phyloP scores from a whole-genome alignment of 2,113 vertebrate genomes.

The Psittacara wagleri region DNA sequence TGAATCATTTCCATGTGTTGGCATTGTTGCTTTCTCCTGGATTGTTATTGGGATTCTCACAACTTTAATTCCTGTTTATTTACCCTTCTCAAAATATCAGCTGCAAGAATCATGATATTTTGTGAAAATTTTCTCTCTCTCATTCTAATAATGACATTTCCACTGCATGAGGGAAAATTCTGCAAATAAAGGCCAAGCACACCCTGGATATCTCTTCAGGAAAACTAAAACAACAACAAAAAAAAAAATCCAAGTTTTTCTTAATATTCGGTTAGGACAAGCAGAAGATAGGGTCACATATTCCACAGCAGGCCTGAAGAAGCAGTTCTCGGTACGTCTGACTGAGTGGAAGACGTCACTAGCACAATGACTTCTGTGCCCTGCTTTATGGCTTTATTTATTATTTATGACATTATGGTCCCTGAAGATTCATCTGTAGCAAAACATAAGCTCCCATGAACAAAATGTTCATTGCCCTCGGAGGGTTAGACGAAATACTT shows the following conservation, averaged over 20 bases:
- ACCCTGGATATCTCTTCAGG: neutral
- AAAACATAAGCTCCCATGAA: neutral
- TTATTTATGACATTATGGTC: neutral
- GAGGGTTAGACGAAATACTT: neutral
- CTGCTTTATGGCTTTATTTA: neutral
- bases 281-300: neutral
- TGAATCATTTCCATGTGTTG: neutral
- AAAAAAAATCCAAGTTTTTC: neutral
- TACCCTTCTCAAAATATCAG: neutral
- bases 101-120: neutral
- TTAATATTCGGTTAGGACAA: neutral
- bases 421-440: neutral
- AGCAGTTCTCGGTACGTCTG: neutral
- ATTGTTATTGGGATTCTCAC: neutral
- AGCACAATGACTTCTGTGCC: neutral
- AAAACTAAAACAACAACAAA: neutral
- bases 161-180: neutral
- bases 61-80: conserved; percentile 37
- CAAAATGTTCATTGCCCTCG: neutral
- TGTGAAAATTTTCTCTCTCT: neutral
- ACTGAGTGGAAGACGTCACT: neutral
- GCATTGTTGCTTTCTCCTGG: conserved; percentile 11
- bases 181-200: neutral
- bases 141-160: neutral
- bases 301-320: neutral